These are phyloP conservation scores for Ectemnius continuus DNA, from an alignment of 2,888 invertebrate genomes.

Conservation along the genomic window DNA sequence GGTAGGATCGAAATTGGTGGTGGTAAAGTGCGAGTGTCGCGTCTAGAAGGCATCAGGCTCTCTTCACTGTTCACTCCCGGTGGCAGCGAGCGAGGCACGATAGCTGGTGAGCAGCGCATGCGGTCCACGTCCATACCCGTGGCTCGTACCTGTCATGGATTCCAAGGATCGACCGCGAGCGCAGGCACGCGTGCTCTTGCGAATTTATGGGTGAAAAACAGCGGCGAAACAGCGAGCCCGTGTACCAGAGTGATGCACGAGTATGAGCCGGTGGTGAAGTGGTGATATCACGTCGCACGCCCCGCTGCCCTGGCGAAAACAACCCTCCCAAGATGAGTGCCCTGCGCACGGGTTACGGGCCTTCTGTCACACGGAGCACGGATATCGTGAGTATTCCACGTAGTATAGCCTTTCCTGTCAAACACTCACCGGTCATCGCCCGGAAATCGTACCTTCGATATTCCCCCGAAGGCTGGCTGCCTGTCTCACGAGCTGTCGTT, in stretches of 20 bases:
- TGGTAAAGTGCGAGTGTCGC: not conserved
- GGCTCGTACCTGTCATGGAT: conserved; percentile 74
- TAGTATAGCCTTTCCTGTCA: not conserved
- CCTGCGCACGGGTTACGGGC: conserved; percentile 62
- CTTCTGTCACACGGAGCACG: conserved; percentile 65
- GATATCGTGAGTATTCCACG: conserved; percentile 66
- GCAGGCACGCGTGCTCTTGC: conserved; percentile 69
- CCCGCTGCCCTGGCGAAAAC: conserved; percentile 35
- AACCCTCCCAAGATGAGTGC: conserved; percentile 62
- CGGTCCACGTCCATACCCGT: conserved; percentile 58
- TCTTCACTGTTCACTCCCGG: conserved; percentile 13
- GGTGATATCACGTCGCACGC: conserved; percentile 39
- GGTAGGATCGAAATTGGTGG: no score
- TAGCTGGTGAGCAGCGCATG: conserved; percentile 69
- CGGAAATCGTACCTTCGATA: not conserved
- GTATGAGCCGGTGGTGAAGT: conserved; percentile 48
- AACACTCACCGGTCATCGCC: not conserved
- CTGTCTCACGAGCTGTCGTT: not conserved
- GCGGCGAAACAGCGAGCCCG: conserved; percentile 37
- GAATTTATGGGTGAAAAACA: conserved; percentile 66
- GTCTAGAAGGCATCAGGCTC: no score
- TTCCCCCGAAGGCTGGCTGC: not conserved
- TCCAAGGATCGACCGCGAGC: conserved; percentile 72
- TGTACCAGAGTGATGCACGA: conserved; percentile 45
- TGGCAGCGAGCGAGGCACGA: conserved; percentile 53